Conservation (phyloP, 1,140 invertebrate species). For the Drosophila funebris region DNA sequence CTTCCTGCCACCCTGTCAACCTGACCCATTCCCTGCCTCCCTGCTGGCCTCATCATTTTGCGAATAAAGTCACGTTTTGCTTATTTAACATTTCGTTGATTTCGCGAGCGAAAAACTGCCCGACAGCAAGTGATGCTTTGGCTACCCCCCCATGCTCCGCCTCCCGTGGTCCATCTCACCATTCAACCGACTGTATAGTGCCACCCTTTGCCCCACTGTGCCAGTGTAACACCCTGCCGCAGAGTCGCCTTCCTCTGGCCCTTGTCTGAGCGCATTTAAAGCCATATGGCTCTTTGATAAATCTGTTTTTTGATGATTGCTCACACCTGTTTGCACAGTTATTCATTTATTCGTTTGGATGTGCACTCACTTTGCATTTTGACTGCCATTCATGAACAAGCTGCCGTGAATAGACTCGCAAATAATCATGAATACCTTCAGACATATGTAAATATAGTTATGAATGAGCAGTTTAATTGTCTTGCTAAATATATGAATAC, state of each 20-base stretch:
- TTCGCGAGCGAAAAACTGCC: slow-evolving; percentile 49
- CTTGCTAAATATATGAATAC: too few relatives aligned
- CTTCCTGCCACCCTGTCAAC: neutral
- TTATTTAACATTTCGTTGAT: slow-evolving; percentile 81
- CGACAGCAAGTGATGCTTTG: slow-evolving; percentile 24
- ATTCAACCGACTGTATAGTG: neutral
- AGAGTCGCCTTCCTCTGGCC: neutral
- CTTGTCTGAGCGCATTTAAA: slow-evolving; percentile 11
- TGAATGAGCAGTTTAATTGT: too few relatives aligned
- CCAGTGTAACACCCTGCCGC: too few relatives aligned
- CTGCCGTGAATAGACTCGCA: neutral
- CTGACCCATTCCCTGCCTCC: too few relatives aligned
- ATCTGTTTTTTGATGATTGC: slow-evolving; percentile 23
- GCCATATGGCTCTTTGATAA: slow-evolving; percentile 14
- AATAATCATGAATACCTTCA: neutral
- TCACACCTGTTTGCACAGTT: slow-evolving; percentile 11
- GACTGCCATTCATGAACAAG: slow-evolving; percentile 5
- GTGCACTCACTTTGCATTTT: slow-evolving; percentile 16
- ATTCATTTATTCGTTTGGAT: slow-evolving; percentile 2
- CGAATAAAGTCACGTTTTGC: slow-evolving; percentile 79
- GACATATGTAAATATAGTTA: neutral
- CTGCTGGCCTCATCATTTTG: slow-evolving; percentile 65
- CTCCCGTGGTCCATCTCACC: neutral
- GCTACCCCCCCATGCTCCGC: neutral
- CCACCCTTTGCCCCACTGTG: neutral